Evolutionary conservation across 2,113 vertebrate species (phyloP).

Genomic region (Triplophysa dalaica): DNA sequence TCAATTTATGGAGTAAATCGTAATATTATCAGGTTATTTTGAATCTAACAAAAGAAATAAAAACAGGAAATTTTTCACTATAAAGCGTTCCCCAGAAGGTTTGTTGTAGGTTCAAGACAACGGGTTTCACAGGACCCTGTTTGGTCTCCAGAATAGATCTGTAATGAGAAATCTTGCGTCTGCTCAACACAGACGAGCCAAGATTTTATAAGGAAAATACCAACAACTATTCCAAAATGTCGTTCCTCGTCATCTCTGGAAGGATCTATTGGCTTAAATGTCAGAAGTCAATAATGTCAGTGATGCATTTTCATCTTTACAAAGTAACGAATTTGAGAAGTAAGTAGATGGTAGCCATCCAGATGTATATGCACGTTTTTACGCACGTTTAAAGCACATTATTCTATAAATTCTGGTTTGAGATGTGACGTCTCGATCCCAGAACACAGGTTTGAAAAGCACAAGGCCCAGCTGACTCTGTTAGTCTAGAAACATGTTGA

Average conservation of each 20-base stretch:
- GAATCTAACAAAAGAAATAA: background rate
- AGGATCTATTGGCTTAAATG: conserved; percentile 30
- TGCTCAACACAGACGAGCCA: background rate
- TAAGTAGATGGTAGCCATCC: conserved; percentile 6
- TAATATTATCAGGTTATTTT: background rate
- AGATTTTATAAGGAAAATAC: conserved; percentile 10
- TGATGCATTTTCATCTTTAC: background rate
- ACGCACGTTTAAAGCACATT: conserved; percentile 43
- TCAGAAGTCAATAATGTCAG: background rate
- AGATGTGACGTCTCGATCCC: conserved; percentile 46
- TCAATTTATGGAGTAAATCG: background rate
- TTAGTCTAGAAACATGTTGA: conserved; percentile 35
- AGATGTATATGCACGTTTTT: conserved; percentile 9
- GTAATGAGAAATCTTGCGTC: background rate
- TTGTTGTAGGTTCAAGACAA: background rate
- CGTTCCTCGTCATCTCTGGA: conserved; percentile 1
- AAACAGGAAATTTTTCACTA: background rate
- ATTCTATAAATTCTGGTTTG: conserved; percentile 47
- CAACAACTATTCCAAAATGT: conserved; percentile 4
- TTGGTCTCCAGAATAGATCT: no score
- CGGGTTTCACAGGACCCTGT: no score
- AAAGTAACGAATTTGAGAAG: conserved; percentile 13
- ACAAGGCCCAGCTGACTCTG: conserved; percentile 45
- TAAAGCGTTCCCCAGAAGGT: background rate
- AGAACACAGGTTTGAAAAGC: conserved; percentile 57